phyloP scores from a whole-genome alignment of 92 coral and sea anemone species.

The Montipora capitata region DNA sequence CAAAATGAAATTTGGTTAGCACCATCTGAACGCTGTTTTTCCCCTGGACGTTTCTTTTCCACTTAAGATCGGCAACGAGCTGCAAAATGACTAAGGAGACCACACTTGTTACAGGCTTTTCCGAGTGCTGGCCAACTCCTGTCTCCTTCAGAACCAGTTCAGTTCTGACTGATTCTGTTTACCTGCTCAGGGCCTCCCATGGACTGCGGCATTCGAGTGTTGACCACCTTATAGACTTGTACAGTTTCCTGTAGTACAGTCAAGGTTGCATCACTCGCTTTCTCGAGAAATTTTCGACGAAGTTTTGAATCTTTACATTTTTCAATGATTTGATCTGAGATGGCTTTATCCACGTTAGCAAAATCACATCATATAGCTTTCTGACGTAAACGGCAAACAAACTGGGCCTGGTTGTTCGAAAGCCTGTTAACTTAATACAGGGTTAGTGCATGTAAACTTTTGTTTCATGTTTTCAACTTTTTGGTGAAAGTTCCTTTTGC shows the following conservation, averaged over 20 bases:
- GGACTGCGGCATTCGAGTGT: conserved; percentile 42
- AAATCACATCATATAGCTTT: conserved; percentile 65
- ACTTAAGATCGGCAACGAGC: background rate
- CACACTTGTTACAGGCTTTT: conserved; percentile 14
- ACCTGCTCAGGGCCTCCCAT: conserved; percentile 12
- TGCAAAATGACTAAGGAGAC: background rate
- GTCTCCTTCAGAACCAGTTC: too few relatives aligned
- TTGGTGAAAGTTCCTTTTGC: too few relatives aligned
- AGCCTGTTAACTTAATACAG: too few relatives aligned
- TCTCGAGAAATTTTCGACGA: conserved; percentile 9
- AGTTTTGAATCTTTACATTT: too few relatives aligned
- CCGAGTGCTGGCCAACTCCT: background rate
- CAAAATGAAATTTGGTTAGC: background rate
- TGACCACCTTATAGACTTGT: conserved; percentile 43
- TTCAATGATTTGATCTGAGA: conserved; percentile 44
- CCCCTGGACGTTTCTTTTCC: conserved; percentile 3
- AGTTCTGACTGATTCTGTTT: too few relatives aligned
- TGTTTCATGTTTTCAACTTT: too few relatives aligned
- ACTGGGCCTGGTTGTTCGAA: background rate
- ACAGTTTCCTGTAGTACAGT: conserved; percentile 50
- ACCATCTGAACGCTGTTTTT: background rate
- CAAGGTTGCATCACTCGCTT: conserved; percentile 37
- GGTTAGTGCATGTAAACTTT: too few relatives aligned
- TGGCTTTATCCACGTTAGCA: conserved; percentile 38
- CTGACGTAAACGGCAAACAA: conserved; percentile 62